Conservation (phyloP, 1,140 invertebrate species). For the Periplaneta americana region DNA sequence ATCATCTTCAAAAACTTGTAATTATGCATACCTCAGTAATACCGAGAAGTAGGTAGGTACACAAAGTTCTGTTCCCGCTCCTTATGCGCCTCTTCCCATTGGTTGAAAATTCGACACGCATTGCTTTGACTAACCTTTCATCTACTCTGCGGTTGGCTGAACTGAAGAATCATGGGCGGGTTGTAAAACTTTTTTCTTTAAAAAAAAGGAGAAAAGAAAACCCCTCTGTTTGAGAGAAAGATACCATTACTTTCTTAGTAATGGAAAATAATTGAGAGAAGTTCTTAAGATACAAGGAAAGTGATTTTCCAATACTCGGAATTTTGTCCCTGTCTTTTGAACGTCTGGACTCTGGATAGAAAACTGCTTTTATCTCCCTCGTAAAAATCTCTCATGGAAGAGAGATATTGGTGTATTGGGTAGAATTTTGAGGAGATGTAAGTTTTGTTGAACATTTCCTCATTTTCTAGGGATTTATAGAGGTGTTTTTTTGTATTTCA, state of each 20-base stretch:
- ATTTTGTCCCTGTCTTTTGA: no score
- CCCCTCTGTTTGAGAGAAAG: neutral
- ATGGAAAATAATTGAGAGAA: neutral
- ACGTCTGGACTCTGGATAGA: no score
- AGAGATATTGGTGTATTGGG: no score
- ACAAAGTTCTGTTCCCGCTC: neutral
- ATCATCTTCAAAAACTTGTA: neutral
- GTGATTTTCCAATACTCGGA: no score
- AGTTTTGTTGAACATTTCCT: no score
- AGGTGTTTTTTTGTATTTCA: no score
- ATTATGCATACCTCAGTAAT: neutral
- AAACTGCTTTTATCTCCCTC: no score
- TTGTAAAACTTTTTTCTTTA: neutral
- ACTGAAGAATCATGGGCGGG: neutral
- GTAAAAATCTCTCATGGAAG: no score
- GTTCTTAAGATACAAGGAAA: neutral
- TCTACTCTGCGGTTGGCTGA: neutral
- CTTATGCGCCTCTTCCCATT: neutral
- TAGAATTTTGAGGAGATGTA: no score
- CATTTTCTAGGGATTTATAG: no score
- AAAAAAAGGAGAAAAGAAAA: neutral
- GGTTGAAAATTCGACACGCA: neutral
- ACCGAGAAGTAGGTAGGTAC: neutral
- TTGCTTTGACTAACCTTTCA: neutral
- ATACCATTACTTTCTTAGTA: neutral